Conservation (phyloP, 1,140 invertebrate species). For the Drosophila mayri region DNA sequence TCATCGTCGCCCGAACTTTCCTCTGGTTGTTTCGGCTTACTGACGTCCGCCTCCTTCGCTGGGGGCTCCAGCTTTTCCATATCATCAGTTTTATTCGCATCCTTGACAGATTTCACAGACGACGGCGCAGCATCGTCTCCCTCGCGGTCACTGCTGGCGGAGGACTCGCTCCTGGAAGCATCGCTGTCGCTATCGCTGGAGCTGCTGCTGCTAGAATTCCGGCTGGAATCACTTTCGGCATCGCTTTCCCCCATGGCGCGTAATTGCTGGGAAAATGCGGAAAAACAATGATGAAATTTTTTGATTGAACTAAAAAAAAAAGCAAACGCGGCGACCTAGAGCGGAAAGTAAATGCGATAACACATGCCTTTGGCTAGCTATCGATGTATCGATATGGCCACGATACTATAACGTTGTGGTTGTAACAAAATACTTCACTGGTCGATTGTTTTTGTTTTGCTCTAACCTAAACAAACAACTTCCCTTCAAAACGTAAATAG, state of each 20-base stretch:
- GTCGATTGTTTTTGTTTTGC: too few relatives aligned
- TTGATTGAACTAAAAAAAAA: conserved; percentile 21
- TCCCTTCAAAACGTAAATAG: too few relatives aligned
- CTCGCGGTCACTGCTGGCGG: conserved; percentile 40
- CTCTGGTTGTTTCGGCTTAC: background rate
- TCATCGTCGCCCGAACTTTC: background rate
- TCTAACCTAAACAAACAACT: too few relatives aligned
- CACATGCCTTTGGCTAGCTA: background rate
- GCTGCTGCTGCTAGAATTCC: conserved; percentile 52
- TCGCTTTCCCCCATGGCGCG: conserved; percentile 65
- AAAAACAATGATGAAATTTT: conserved; percentile 55
- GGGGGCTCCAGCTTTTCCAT: conserved; percentile 11
- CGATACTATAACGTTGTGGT: background rate
- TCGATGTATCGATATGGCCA: conserved; percentile 5
- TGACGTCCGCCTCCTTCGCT: background rate
- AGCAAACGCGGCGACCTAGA: conserved; percentile 41
- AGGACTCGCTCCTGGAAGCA: conserved; percentile 34
- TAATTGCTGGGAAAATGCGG: conserved; percentile 7
- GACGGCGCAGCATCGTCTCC: conserved; percentile 31
- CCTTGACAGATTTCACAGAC: conserved; percentile 1
- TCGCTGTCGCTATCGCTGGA: conserved; percentile 40
- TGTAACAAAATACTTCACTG: too few relatives aligned
- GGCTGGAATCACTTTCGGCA: conserved; percentile 63
- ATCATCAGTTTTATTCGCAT: conserved; percentile 17
- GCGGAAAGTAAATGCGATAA: conserved; percentile 1